Percentiles rank a stretch among this genome's conserved stretches.
Evolutionary conservation across 2,888 invertebrate species (phyloP).

Genomic region (Lysandra coridon): DNA sequence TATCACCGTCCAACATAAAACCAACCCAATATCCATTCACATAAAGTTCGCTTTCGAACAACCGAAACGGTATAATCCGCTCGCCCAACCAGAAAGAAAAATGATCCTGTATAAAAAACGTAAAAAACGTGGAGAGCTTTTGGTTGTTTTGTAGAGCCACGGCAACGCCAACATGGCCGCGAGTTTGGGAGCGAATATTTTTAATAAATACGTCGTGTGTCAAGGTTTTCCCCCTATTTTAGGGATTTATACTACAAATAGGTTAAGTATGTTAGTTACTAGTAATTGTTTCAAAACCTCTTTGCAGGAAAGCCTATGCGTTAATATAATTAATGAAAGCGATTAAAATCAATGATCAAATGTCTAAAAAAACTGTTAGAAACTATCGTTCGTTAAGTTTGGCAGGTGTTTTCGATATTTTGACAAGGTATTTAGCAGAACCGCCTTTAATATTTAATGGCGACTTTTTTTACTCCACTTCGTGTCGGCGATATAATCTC

Average conservation of each 20-base stretch:
- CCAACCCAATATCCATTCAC: constrained; percentile 50
- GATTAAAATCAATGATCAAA: background rate
- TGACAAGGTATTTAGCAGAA: constrained; percentile 78
- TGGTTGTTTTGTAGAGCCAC: constrained; percentile 70
- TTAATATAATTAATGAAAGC: background rate
- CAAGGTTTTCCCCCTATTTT: constrained; percentile 48
- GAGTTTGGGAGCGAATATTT: constrained; percentile 69
- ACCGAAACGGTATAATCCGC: constrained; percentile 57
- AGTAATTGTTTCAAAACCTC: background rate
- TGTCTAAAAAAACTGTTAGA: constrained; percentile 55
- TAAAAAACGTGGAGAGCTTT: constrained; percentile 64
- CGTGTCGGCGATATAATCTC: constrained; percentile 60
- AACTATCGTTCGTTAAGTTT: constrained; percentile 61
- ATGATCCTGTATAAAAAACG: constrained; percentile 79
- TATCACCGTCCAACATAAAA: constrained; percentile 52
- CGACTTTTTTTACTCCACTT: constrained; percentile 71
- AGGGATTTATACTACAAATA: background rate
- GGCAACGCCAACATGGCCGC: constrained; percentile 75
- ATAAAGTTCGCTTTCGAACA: constrained; percentile 50
- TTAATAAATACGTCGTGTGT: constrained; percentile 56
- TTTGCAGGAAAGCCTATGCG: background rate
- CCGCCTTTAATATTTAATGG: constrained; percentile 70
- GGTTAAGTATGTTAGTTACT: background rate
- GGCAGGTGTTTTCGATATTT: constrained; percentile 76
- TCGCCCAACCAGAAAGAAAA: constrained; percentile 72